Evolutionary conservation across 2,113 vertebrate genomes (phyloP), one percentile per base, ranked within the genome.

Genomic region (Callithrix jacchus): DNA sequence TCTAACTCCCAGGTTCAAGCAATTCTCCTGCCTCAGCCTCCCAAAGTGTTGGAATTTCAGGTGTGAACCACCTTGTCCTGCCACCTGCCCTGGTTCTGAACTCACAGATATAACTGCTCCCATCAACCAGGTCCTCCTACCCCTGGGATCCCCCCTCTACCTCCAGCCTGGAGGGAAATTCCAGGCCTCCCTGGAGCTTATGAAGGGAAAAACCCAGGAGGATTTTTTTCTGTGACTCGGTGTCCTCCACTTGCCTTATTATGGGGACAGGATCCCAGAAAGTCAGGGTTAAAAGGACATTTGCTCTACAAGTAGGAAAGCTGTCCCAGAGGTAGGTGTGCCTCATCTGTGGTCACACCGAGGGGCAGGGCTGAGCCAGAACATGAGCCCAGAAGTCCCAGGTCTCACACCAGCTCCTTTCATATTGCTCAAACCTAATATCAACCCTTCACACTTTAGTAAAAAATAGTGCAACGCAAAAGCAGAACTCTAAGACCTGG

Each of bases 101-200:
- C 54, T 87, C 84, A 23, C 40, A 68, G 35, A n/a, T 8, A 76
- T 8, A 49, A 18, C 6, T n/a, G 70, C 12, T 47, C 10, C 68
- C 64, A 21, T 9, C 58, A 25, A 11, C 40, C 47, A 1, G 32
- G 42, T 2, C n/a, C 37, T 52, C 35, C 77, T 89, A 73, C 37
- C 18, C 66, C 20, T 4, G 5, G 40, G 58, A 13, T 6, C 17
- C 66, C 40, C 56, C 1, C 6, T 3, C 14, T 49, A 0, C 45
- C 54, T 45, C 17, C 21, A 45, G 47, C 7, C 35, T 76, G 42
- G 6, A 66, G 21, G 68, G 18, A 58, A 56, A 18, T 8, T 13
- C 40, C 35, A 6, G 52, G 77, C 42, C 32, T 94, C 80, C 17
- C 3, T 9, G 2, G 20, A 89, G 91, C 45, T n/a, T 6, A 52